Evolutionary conservation across 2,888 invertebrate genomes (phyloP).

Genomic region (Lepidonotus clava): DNA sequence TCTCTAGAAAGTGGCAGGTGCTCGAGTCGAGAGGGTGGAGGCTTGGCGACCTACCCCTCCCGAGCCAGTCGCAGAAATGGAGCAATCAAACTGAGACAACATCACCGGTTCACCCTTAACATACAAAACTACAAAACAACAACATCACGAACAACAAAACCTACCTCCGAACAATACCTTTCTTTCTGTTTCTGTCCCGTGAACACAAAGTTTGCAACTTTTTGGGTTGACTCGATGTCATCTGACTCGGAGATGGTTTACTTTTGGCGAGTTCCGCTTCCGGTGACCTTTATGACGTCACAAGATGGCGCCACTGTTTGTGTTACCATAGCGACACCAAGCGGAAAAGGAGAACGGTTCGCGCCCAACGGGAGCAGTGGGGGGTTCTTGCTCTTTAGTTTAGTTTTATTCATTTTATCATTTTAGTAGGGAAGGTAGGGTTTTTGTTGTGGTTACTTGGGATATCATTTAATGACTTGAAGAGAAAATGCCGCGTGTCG

Average conservation of each 20-base stretch:
- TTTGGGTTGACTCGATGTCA: slow-evolving; percentile 11
- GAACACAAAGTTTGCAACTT: background rate
- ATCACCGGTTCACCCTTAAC: too few species aligned
- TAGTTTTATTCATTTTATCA: background rate
- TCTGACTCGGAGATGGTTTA: slow-evolving; percentile 35
- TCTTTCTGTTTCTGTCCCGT: background rate
- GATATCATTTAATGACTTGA: background rate
- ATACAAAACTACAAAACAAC: too few species aligned
- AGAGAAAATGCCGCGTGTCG: background rate
- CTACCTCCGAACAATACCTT: background rate
- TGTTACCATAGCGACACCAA: slow-evolving; percentile 27
- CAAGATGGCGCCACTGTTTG: background rate
- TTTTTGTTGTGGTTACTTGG: background rate
- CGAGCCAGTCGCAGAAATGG: too few species aligned
- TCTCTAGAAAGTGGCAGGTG: too few species aligned
- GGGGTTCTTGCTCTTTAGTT: background rate
- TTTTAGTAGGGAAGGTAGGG: background rate
- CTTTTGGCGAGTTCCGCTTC: slow-evolving; percentile 11
- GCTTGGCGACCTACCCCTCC: too few species aligned
- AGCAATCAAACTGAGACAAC: too few species aligned
- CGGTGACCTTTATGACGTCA: slow-evolving; percentile 7
- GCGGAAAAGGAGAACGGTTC: background rate
- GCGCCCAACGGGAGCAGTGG: background rate
- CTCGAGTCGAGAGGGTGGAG: too few species aligned
- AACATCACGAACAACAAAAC: background rate